Evolutionary conservation across 2,113 vertebrate species (phyloP).

Genomic region (Rhea americana): DNA sequence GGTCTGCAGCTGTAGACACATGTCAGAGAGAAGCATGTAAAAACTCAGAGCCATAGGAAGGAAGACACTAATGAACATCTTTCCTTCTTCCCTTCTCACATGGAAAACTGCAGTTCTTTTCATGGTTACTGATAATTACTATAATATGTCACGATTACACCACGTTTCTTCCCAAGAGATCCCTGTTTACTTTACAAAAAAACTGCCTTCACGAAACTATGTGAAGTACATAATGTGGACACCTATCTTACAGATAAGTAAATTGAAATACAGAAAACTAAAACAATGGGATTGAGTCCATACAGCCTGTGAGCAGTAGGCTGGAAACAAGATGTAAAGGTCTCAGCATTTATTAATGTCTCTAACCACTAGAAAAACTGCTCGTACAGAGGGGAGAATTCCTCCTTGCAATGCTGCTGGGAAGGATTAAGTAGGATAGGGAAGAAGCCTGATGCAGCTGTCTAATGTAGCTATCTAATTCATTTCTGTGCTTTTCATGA

Average conservation of each 20-base stretch:
- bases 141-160: conserved; percentile 18
- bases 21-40: not conserved
- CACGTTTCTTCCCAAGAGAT: not conserved
- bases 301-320: not conserved
- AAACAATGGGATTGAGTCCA: not conserved
- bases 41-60: conserved; percentile 49
- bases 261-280: not conserved
- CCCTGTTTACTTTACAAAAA: not conserved
- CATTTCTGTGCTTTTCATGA: not conserved
- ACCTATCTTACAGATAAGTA: not conserved
- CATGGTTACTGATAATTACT: conserved; percentile 29
- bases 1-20: conserved; percentile 21
- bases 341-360: not conserved
- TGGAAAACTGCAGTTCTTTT: conserved; percentile 11
- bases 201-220: not conserved
- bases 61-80: conserved; percentile 54
- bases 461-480: not conserved
- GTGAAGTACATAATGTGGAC: not conserved
- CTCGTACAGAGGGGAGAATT: not conserved
- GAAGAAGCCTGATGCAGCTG: not conserved
- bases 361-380: not conserved
- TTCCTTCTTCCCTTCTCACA: conserved; percentile 37
- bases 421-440: not conserved
- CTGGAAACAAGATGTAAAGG: not conserved
- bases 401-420: not conserved